Conservation (phyloP, 2,113 vertebrate genomes). For the Grallaria varia region DNA sequence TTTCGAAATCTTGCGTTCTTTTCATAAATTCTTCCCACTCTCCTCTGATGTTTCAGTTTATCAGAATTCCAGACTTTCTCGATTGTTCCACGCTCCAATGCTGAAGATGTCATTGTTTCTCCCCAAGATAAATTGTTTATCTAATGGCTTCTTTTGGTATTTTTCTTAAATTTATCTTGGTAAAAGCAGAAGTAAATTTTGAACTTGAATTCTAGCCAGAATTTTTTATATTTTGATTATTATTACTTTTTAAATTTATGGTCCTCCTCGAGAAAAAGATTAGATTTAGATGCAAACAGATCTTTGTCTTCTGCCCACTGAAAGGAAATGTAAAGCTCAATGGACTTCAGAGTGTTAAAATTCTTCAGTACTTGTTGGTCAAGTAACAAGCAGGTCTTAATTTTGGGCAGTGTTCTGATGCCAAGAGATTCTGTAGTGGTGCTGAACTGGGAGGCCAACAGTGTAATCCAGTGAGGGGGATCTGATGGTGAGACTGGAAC, state of each 20-base stretch:
- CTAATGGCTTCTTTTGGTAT: background rate
- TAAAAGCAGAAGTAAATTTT: background rate
- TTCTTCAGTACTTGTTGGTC: background rate
- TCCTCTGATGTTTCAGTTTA: background rate
- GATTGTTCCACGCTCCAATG: rapidly evolving
- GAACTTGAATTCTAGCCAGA: background rate
- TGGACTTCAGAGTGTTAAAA: background rate
- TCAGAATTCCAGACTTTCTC: background rate
- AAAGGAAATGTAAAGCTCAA: background rate
- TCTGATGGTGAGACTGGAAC: background rate
- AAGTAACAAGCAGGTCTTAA: background rate
- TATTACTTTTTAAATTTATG: background rate
- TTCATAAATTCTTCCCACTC: background rate
- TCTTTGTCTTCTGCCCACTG: background rate
- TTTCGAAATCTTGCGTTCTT: background rate
- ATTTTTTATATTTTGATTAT: background rate
- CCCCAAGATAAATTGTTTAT: background rate
- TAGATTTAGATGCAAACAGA: background rate
- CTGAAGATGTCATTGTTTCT: background rate
- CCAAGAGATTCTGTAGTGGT: background rate
- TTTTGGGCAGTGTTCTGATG: background rate
- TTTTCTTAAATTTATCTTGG: background rate
- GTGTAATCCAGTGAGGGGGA: background rate
- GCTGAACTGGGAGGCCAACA: background rate
- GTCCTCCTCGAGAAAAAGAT: background rate